Conservation (phyloP, 2,113 vertebrate species). For the Triplophysa dalaica region DNA sequence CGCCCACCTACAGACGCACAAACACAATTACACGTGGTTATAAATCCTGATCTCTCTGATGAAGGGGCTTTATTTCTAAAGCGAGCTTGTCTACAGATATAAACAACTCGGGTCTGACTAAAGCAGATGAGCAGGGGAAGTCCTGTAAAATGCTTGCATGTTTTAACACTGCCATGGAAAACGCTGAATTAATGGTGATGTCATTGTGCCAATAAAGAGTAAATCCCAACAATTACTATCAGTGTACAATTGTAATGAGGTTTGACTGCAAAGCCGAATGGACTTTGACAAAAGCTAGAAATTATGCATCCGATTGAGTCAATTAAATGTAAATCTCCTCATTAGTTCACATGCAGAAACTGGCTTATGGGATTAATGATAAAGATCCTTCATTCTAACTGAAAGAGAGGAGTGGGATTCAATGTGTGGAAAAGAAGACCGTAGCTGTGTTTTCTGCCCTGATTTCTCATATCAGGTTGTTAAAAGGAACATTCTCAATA, state of each 20-base stretch:
- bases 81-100: neutral
- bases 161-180: neutral
- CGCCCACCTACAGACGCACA: constrained; percentile 80
- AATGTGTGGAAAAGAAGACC: neutral
- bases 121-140: neutral
- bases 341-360: constrained; percentile 21
- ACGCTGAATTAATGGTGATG: constrained; percentile 16
- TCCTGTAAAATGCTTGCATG: neutral
- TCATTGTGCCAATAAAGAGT: constrained; percentile 24
- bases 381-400: neutral
- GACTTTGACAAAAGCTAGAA: constrained; percentile 41
- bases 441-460: neutral
- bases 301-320: constrained; percentile 29
- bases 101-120: neutral
- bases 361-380: neutral
- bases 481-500: neutral
- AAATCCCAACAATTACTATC: constrained; percentile 35
- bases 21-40: neutral
- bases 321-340: constrained; percentile 36
- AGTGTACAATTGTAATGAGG: constrained; percentile 23
- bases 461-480: constrained; percentile 5
- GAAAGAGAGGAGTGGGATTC: neutral
- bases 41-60: neutral
- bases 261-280: constrained; percentile 32
- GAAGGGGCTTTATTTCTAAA: neutral